Conservation (phyloP, 2,113 vertebrate species). For the Psettodes erumei region DNA sequence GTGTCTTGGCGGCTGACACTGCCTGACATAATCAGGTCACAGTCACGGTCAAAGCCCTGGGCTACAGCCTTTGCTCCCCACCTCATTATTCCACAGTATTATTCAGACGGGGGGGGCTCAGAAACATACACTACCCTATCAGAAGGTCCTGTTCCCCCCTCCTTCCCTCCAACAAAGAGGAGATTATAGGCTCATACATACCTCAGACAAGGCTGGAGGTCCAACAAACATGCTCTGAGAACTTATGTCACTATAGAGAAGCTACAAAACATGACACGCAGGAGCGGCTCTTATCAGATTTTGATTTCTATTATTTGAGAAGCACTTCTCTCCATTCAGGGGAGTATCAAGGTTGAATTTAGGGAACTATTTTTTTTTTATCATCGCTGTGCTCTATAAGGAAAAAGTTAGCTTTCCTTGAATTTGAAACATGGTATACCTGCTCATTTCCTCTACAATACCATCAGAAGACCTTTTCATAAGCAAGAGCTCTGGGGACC, state of each 20-base stretch:
- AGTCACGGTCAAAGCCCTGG: slow-evolving; percentile 87
- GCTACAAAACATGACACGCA: not conserved
- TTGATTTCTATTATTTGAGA: not conserved
- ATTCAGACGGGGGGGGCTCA: slow-evolving; percentile 84
- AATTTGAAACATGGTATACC: slow-evolving; percentile 31
- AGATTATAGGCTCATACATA: slow-evolving; percentile 71
- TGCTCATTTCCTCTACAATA: slow-evolving; percentile 42
- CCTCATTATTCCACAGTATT: slow-evolving; percentile 88
- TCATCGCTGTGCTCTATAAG: not conserved
- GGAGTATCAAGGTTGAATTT: slow-evolving; percentile 24
- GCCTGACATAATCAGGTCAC: slow-evolving; percentile 93
- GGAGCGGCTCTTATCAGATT: not conserved
- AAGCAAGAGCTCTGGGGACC: slow-evolving; percentile 46
- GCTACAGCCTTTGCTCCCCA: slow-evolving; percentile 85
- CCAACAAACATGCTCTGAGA: slow-evolving; percentile 56
- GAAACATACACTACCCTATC: slow-evolving; percentile 80
- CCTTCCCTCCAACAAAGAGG: slow-evolving; percentile 21
- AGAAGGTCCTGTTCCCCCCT: slow-evolving; percentile 52
- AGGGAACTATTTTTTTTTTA: slow-evolving; percentile 16
- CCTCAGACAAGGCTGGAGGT: slow-evolving; percentile 67
- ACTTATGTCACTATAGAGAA: slow-evolving; percentile 18
- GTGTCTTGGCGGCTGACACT: slow-evolving; percentile 88
- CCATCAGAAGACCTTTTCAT: slow-evolving; percentile 60
- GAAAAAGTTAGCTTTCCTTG: slow-evolving; percentile 40
- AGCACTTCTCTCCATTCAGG: slow-evolving; percentile 15